phyloP scores from a whole-genome alignment of 2,797 vertebrate genomes.

The Urocyon cinereoargenteus region DNA sequence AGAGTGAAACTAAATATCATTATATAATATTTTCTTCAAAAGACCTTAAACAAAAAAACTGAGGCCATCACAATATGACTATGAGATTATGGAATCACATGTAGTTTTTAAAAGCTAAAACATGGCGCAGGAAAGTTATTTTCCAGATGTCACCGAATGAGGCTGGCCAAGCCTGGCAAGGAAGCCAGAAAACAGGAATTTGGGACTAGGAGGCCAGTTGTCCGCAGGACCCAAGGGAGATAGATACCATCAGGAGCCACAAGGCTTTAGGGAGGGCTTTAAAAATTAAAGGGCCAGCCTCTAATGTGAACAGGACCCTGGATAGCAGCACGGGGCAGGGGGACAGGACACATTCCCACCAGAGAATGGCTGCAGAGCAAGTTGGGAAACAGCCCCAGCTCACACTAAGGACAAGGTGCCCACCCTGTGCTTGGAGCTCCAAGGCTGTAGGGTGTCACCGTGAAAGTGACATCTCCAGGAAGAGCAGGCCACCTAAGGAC shows the following conservation, averaged over 20 bases:
- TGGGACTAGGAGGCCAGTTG: neutral
- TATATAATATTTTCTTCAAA: conserved; percentile 49
- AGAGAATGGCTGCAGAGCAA: neutral
- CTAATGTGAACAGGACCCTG: neutral
- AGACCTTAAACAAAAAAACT: neutral
- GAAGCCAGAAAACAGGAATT: neutral
- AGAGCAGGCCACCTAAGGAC: neutral
- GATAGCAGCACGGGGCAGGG: neutral
- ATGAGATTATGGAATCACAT: neutral
- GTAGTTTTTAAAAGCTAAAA: conserved; percentile 32
- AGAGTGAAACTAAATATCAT: conserved; percentile 26
- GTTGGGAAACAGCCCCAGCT: neutral
- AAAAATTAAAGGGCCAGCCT: neutral
- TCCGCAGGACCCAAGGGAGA: neutral
- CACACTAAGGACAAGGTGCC: neutral
- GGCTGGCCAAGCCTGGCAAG: neutral
- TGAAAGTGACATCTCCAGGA: neutral
- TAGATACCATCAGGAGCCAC: neutral
- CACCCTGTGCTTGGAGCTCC: neutral
- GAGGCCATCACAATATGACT: neutral
- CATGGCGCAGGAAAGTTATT: neutral
- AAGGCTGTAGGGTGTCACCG: neutral
- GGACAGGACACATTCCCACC: neutral
- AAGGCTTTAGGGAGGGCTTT: neutral
- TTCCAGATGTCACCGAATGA: conserved; percentile 68